A percentile compares a stretch with the other conserved stretches of the same genome.
These are phyloP conservation scores for Burhinus oedicnemus DNA, from an alignment of 2,113 vertebrate genomes.

Conservation along the genomic window DNA sequence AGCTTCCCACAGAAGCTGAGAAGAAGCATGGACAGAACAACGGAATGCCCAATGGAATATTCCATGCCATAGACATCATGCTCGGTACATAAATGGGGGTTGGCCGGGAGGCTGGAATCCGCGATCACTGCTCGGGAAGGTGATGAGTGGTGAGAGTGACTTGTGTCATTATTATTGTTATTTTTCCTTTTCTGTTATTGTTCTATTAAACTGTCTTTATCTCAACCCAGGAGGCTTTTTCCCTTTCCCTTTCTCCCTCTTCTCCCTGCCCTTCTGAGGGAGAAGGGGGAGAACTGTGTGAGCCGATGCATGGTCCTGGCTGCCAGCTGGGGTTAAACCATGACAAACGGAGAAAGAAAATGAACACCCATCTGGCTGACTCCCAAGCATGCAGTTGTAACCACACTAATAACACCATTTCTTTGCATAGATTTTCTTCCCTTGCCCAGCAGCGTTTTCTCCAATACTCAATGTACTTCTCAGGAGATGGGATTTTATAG, in stretches of 20 bases:
- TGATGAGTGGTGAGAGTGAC: neutral
- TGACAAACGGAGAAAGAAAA: neutral
- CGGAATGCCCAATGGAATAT: neutral
- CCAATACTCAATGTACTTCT: neutral
- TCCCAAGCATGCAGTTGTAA: neutral
- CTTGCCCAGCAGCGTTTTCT: neutral
- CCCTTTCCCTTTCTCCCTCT: neutral
- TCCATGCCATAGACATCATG: neutral
- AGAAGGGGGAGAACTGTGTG: neutral
- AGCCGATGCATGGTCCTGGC: neutral
- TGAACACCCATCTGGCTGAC: neutral
- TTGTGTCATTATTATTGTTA: neutral
- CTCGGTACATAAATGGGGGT: neutral
- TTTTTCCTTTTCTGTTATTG: neutral
- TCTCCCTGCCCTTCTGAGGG: neutral
- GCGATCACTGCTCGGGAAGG: neutral
- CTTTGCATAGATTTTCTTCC: neutral
- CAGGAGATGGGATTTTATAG: neutral
- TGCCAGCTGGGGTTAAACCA: neutral
- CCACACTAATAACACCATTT: neutral
- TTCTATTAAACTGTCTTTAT: neutral
- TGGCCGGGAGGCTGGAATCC: neutral
- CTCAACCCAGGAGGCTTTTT: neutral
- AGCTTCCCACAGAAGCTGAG: neutral
- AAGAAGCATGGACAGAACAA: neutral